Base-by-base conservation (phyloP, 1,140 invertebrate species). In the Phocides pigmalion region DNA sequence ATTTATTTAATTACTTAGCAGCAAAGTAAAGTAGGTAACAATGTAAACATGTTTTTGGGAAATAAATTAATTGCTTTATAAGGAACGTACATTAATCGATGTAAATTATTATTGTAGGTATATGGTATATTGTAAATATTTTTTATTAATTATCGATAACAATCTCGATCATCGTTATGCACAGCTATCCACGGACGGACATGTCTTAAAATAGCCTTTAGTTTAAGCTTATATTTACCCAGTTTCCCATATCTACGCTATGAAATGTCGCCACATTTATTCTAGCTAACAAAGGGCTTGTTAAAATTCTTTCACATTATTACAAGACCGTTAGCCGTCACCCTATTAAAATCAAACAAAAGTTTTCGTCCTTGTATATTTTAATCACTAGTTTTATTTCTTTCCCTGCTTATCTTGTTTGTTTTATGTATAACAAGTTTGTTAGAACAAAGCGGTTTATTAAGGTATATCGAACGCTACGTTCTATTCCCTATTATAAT, bases 291-390 rank as follows among this genome's bases (percentile, higher is more conserved):
- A 84, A 89, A 78, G 77, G 68, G 74, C 87, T 89, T 87, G 87
- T 87, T 89, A 89, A 87, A 79, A 87, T 89, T 85, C 82, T 81
- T 84, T 65, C 51, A 81, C 64, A 72, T 58, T 61, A 54, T 59
- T 47, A 65, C 37, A 56, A 19, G 68, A 74, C 75, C 79, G 81
- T 73, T 79, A 81, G 66, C 44, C 49, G 39, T 49, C 64, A 44
- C 62, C 80, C 72, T 78, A 82, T 86, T 84, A 84, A 83, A 84
- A 74, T 74, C 63, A 72, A 84, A 80, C 70, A 82, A 81, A 81
- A 84, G 56, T 16, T 44, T 39, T 28, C 46, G 22, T 49, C n/a
- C 20, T 49, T 28, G 46, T 41, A 8, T 46, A 46, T 58, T 58
- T 58, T 58, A 58, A 58, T 58, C 54, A 46, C 54, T 58, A 46